Base-by-base conservation (phyloP, 1,140 invertebrate genomes). In the Rhagoletis zephyria region DNA sequence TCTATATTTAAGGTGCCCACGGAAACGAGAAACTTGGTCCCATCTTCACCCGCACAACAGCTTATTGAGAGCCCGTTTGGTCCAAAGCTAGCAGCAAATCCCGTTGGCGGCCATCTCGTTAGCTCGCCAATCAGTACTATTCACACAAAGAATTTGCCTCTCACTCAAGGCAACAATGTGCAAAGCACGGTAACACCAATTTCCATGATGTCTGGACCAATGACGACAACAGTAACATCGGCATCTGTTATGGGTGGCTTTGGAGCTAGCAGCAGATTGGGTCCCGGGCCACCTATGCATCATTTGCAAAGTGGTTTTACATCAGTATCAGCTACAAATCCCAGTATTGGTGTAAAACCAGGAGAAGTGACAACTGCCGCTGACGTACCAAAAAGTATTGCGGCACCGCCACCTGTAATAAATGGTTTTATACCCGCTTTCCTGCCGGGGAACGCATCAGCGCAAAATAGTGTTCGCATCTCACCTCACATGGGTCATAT, bases 341-440 rank as follows among this genome's bases (percentile, higher is more conserved):
- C 81, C 45, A 16, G 87, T 48, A 51, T 87, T 16, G 86, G 74
- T 60, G 74, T 77, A 14, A 77, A 86, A 61, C 70, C 88, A 7
- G 45, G 42, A 56, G 74, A 65, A 2, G 42, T 65, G 63, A 65
- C 63, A 3, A 14, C 4, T 42, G 45, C 85, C 0, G 16, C 63
- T 9, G 85, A 64, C 6, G 45, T 61, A 65, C 60, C 60, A 42
- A 85, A 85, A 63, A 81, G 74, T 81, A 81, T 81, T 30, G 45
- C 48, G 1, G 60, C 87, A 9, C 51, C 85, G 4, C 81, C 87
- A 70, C 70, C 87, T 2, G 85, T 86, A 59, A 86, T 88, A 56
- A 88, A 88, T 74, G 87, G 87, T 9, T 88, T 86, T 40, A 56
- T 88, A 56, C 87, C 87, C 7, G 45, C 56, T 61, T 88, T 88